Evolutionary conservation across 2,888 invertebrate genomes (phyloP).

Genomic region (Timandra comae): DNA sequence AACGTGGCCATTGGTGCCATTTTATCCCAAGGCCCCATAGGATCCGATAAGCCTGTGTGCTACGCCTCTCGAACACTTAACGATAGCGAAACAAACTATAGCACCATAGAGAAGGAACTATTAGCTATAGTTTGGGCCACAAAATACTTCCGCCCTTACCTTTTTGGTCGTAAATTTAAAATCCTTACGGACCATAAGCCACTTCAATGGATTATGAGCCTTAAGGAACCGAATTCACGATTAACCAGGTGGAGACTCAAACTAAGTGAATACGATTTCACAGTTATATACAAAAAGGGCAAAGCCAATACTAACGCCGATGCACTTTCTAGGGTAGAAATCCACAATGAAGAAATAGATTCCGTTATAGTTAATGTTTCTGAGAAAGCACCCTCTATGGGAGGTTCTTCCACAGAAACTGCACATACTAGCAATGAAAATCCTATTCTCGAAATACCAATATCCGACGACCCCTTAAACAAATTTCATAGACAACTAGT

Average conservation of each 20-base stretch:
- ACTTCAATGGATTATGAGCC: slow-evolving; percentile 24
- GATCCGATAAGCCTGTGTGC: slow-evolving; percentile 11
- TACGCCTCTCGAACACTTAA: slow-evolving; percentile 14
- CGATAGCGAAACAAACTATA: too few relatives aligned
- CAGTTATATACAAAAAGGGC: slow-evolving; percentile 15
- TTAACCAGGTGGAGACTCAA: slow-evolving; percentile 32
- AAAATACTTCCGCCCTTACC: too few relatives aligned
- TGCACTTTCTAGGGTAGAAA: slow-evolving; percentile 21
- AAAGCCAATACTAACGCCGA: slow-evolving; percentile 16
- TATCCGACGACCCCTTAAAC: slow-evolving; percentile 20
- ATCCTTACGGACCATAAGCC: slow-evolving; percentile 17
- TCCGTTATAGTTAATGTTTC: slow-evolving; percentile 6
- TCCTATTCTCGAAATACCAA: slow-evolving; percentile 21
- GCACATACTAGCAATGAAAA: slow-evolving; percentile 18
- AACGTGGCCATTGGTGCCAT: slow-evolving; percentile 29
- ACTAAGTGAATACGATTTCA: slow-evolving; percentile 16
- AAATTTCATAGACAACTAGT: slow-evolving; percentile 18
- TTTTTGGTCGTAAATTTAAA: slow-evolving; percentile 32
- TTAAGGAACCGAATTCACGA: slow-evolving; percentile 24
- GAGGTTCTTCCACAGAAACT: slow-evolving; percentile 9
- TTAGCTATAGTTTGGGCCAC: too few relatives aligned
- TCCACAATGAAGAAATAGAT: slow-evolving; percentile 1
- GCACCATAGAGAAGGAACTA: too few relatives aligned
- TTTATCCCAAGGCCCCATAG: slow-evolving; percentile 22
- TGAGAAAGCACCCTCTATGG: neutral